Base-by-base conservation (phyloP, 2,113 vertebrate genomes). In the Onychostoma macrolepis region DNA sequence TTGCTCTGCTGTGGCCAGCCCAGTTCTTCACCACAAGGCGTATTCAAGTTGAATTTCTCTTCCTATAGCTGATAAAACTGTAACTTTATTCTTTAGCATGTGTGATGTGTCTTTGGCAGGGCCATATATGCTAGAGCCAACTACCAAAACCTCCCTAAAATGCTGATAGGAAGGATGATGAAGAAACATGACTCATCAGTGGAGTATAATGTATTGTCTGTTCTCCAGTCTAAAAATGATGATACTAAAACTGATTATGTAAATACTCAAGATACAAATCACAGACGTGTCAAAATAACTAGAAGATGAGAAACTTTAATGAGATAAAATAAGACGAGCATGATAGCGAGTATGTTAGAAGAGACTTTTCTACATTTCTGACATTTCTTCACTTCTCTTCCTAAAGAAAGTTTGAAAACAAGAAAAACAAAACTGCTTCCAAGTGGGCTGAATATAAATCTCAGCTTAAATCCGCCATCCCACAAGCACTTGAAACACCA, bases 251-350 rank as follows among this genome's bases (percentile, higher is more conserved):
- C 30, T 7, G 19, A 80, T 38, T 21, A 50, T 78, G 8, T 78
- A 17, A 50, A 50, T 53, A 30, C 75, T 53, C 30, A 21, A 10
- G 38, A 74, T 74, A 38, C 19, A 10, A 10, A 21, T 50, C 43
- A 69, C 67, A 69, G 19, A n/a, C 12, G 0, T 63, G 43, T 33
- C 24, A 0, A 13, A 30, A 53, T 24, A 78, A 2, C 41, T 10
- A 80, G 13, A 41, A 41, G 69, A 72, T 21, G 15, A 90, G 87
- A 88, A 89, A 63, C 58, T 28, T 88, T 86, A 12, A 83, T 86
- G 21, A 1, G 41, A 26, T 19, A 30, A 58, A 88, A 41, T 21
- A 71, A 71, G 33, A 38, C 50, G 21, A 61, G 56, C 21, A 61
- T 10, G 7, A 71, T 8, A 69, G 63, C 2, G 2, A 33, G 17